Evolutionary conservation across 2,113 vertebrate genomes (phyloP).

Genomic region (Accipiter virgatus): DNA sequence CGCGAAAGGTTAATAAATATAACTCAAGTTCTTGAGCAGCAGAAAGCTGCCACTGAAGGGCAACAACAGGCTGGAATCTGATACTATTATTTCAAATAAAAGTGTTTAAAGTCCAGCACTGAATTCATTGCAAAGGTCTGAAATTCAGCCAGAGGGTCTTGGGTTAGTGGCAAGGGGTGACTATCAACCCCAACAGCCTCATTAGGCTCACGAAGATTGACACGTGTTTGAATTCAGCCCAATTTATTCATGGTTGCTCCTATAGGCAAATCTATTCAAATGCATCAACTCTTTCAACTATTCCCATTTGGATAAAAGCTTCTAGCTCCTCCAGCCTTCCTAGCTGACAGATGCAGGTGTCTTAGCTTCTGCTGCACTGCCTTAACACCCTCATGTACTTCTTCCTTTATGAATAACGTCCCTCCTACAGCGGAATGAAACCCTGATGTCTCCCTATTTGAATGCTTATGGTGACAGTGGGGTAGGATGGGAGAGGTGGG

Average conservation of each 20-base stretch:
- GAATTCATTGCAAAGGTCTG: background rate
- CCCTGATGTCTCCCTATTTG: background rate
- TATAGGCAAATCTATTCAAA: background rate
- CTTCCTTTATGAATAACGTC: background rate
- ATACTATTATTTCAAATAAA: background rate
- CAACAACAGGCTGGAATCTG: background rate
- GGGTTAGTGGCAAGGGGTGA: background rate
- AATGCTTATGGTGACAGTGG: background rate
- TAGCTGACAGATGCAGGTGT: background rate
- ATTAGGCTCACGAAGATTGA: background rate
- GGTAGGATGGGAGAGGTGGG: background rate
- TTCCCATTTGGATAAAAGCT: background rate
- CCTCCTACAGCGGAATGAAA: background rate
- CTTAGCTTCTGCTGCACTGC: background rate
- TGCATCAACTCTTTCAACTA: background rate
- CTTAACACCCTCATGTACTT: background rate
- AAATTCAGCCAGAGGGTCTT: background rate
- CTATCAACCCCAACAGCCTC: background rate
- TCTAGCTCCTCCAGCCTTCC: constrained; percentile 15
- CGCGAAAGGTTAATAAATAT: background rate
- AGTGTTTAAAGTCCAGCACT: background rate
- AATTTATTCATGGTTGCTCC: background rate
- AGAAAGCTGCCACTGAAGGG: background rate
- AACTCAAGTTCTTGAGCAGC: background rate
- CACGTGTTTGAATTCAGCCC: background rate